phyloP scores from a whole-genome alignment of 2,113 vertebrate genomes.

The Bubo blakistoni region DNA sequence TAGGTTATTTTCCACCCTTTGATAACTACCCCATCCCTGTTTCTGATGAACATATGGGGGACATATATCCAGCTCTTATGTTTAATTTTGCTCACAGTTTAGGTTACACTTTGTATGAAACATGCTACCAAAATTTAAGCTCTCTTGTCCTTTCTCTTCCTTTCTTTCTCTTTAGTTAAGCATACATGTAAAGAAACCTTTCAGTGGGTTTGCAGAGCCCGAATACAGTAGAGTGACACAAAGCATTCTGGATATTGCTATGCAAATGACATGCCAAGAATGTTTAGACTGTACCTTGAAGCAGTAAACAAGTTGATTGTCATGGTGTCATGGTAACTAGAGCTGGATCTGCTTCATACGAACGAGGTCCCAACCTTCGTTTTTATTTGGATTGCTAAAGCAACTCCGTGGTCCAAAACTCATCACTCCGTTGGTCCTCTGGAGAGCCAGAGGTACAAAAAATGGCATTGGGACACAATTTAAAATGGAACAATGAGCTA shows the following conservation, averaged over 20 bases:
- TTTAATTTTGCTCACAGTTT: constrained; percentile 45
- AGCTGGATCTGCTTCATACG: constrained; percentile 39
- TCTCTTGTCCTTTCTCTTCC: constrained; percentile 4
- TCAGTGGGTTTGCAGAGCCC: constrained; percentile 22
- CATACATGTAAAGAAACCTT: constrained; percentile 67
- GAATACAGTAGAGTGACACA: constrained; percentile 61
- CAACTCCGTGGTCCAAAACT: constrained; percentile 48
- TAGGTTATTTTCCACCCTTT: background rate
- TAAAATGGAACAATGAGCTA: background rate
- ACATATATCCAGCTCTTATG: background rate
- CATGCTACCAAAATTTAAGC: constrained; percentile 59
- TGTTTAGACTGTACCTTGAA: constrained; percentile 69
- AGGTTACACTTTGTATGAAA: constrained; percentile 40
- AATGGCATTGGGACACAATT: background rate
- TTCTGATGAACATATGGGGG: background rate
- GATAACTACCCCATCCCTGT: background rate
- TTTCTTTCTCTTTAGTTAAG: constrained; percentile 39
- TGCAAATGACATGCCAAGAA: constrained; percentile 77
- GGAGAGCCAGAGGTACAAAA: background rate
- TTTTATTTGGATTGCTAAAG: constrained; percentile 61
- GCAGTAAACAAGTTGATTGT: constrained; percentile 76
- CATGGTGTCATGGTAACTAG: constrained; percentile 77
- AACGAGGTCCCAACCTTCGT: constrained; percentile 64
- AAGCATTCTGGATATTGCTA: constrained; percentile 77
- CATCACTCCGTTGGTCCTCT: background rate